phyloP scores from a whole-genome alignment of 1,140 invertebrate genomes.

The Papilio dardanus region DNA sequence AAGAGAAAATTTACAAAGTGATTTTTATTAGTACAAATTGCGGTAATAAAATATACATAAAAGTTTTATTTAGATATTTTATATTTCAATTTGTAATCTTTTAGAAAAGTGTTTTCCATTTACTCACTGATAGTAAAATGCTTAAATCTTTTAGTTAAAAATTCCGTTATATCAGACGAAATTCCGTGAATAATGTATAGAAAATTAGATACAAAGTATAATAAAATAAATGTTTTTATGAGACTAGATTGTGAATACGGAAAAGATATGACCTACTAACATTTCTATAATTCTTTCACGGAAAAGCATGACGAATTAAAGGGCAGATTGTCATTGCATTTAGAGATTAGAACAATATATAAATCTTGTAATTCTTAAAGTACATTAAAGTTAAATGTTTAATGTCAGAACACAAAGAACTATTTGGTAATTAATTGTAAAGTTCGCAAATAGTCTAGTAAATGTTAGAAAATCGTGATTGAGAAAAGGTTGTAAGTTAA shows the following conservation, averaged over 20 bases:
- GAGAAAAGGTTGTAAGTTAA: neutral
- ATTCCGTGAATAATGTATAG: neutral
- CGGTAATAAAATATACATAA: neutral
- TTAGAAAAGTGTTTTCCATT: neutral
- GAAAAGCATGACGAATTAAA: constrained; percentile 7
- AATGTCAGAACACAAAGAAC: neutral
- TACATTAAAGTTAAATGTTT: constrained; percentile 6
- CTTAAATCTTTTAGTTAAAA: neutral
- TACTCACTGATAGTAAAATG: neutral
- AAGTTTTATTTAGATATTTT: neutral
- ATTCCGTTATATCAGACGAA: neutral
- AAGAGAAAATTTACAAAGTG: neutral
- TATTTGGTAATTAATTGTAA: constrained; percentile 7
- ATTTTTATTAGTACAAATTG: constrained; percentile 2
- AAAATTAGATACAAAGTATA: too few species aligned
- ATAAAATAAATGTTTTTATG: too few species aligned
- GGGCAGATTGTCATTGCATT: neutral
- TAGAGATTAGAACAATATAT: neutral
- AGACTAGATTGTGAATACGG: too few species aligned
- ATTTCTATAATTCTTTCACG: neutral
- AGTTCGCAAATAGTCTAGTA: constrained; percentile 17
- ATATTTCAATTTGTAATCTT: neutral
- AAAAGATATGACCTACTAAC: neutral
- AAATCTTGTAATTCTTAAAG: neutral
- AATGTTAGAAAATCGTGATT: neutral